phyloP scores from a whole-genome alignment of 2,113 vertebrate genomes.

The Monarcha castaneiventris region DNA sequence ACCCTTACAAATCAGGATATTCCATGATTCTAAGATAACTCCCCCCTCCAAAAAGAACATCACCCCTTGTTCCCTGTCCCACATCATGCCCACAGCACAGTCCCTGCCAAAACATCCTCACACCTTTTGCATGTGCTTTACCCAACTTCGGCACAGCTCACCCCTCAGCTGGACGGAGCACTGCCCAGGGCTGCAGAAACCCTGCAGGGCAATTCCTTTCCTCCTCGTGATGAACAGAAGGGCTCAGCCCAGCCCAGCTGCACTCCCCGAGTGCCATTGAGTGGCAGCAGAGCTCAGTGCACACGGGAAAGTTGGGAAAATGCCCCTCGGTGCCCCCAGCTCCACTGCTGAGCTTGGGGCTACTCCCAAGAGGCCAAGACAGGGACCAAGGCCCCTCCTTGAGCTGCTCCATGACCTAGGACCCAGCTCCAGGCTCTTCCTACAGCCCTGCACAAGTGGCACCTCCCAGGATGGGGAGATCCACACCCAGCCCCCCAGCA shows the following conservation, averaged over 20 bases:
- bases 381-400: neutral
- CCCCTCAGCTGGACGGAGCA: neutral
- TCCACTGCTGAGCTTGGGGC: neutral
- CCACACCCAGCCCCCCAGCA: accelerated
- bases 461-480: neutral
- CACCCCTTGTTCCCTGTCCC: neutral
- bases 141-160: neutral
- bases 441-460: neutral
- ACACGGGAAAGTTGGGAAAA: neutral
- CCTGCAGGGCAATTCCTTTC: neutral
- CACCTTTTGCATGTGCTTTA: neutral
- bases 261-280: constrained; percentile 5
- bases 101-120: neutral
- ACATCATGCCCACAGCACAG: neutral
- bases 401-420: accelerated
- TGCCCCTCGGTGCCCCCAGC: neutral
- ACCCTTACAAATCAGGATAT: neutral
- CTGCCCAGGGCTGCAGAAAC: neutral
- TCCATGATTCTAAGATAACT: neutral
- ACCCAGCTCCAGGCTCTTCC: neutral
- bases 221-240: too few species aligned
- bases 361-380: neutral
- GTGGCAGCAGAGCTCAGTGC: neutral
- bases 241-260: neutral
- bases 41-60: neutral